phyloP scores from a whole-genome alignment of 2,113 vertebrate species.

The Anhinga anhinga region DNA sequence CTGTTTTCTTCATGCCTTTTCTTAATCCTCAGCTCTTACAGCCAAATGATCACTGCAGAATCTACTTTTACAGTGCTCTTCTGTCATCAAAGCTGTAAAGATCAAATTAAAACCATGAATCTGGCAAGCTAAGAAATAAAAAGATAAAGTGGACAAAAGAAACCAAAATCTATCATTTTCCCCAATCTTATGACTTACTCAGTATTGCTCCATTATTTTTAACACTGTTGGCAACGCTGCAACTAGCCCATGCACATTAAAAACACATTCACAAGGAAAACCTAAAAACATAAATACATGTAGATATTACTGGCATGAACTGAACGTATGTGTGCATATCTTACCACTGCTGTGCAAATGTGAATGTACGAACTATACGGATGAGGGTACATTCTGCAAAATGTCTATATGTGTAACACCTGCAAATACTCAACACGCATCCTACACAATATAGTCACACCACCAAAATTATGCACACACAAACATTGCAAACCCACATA shows the following conservation, averaged over 20 bases:
- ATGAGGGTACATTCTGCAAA: background rate
- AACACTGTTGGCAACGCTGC: constrained; percentile 2
- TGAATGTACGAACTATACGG: background rate
- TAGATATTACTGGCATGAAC: background rate
- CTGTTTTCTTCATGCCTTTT: background rate
- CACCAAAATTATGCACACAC: constrained; percentile 3
- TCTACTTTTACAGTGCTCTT: background rate
- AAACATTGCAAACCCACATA: background rate
- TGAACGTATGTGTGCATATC: background rate
- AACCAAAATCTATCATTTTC: background rate
- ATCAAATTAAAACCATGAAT: background rate
- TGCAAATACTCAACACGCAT: constrained; percentile 1
- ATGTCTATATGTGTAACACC: background rate
- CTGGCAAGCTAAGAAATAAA: background rate
- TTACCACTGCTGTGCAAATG: background rate
- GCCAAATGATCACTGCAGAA: background rate
- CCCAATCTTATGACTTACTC: background rate
- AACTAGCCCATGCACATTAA: background rate
- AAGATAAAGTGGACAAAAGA: background rate
- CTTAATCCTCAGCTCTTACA: background rate
- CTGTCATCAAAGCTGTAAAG: constrained; percentile 3
- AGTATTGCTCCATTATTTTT: background rate
- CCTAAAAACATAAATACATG: background rate
- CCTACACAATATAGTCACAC: background rate
- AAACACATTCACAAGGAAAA: constrained; percentile 10